Evolutionary conservation across 2,888 invertebrate species (phyloP).

Genomic region (Choreutis nemorana): DNA sequence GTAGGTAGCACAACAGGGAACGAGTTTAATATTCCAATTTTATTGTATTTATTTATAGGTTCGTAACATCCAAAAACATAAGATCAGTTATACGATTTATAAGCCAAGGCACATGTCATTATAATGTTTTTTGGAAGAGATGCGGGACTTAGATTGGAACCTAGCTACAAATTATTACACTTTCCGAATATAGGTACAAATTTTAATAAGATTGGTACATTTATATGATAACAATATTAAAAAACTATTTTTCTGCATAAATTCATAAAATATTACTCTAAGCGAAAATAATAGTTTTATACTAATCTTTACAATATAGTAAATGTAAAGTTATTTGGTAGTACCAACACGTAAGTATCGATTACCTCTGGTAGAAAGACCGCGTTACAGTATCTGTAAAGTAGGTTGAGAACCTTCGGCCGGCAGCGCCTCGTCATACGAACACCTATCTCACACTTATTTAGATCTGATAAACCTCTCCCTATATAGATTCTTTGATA

Average conservation of each 20-base stretch:
- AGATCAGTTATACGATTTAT: constrained; percentile 46
- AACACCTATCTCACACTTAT: no score
- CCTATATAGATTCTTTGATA: no score
- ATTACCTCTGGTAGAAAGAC: no score
- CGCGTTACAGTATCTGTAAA: no score
- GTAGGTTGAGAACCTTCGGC: no score
- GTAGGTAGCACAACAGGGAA: constrained; percentile 39
- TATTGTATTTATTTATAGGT: constrained; percentile 29
- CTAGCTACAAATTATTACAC: constrained; percentile 65
- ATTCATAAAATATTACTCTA: constrained; percentile 64
- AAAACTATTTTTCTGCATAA: constrained; percentile 65
- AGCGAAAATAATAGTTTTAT: constrained; percentile 55
- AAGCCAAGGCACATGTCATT: constrained; percentile 63
- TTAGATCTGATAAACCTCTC: no score
- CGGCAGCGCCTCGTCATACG: no score
- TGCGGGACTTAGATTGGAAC: constrained; percentile 62
- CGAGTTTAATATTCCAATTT: constrained; percentile 22
- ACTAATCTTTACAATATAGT: constrained; percentile 34
- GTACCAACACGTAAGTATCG: constrained; percentile 10
- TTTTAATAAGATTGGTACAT: constrained; percentile 65
- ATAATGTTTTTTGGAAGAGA: constrained; percentile 55
- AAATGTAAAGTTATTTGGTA: constrained; percentile 55
- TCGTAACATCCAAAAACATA: no score
- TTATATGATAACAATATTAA: constrained; percentile 66
- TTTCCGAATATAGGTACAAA: constrained; percentile 65